A percentile compares a stretch with the other conserved stretches of the same genome.
Conservation (phyloP, 2,797 vertebrate genomes). For the Phoxinus dragarum region DNA sequence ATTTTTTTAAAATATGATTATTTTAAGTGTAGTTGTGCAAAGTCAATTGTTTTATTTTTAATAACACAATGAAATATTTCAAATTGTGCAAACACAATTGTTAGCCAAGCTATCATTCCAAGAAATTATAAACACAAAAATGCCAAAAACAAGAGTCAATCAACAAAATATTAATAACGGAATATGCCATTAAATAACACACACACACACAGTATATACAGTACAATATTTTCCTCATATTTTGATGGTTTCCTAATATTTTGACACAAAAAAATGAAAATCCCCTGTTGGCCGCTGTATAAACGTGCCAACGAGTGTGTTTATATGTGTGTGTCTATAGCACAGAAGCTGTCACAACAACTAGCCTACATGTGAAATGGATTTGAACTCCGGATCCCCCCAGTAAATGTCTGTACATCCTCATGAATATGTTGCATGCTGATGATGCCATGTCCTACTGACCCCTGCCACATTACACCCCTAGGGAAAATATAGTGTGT, state of each 20-base stretch:
- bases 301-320: background rate
- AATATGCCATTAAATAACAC: too few relatives aligned
- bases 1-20: too few relatives aligned
- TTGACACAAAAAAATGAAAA: background rate
- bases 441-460: slow-evolving; percentile 59
- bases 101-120: too few relatives aligned
- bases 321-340: slow-evolving; percentile 6
- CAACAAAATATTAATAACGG: too few relatives aligned
- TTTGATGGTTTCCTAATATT: background rate
- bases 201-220: too few relatives aligned
- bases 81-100: too few relatives aligned
- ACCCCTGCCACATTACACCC: slow-evolving; percentile 25
- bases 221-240: background rate
- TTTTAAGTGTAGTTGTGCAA: too few relatives aligned
- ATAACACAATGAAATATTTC: too few relatives aligned
- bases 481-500: slow-evolving; percentile 14
- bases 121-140: background rate
- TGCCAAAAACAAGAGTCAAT: too few relatives aligned
- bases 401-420: slow-evolving; percentile 7
- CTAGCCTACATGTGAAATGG: background rate
- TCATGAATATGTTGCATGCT: slow-evolving; percentile 70
- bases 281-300: background rate
- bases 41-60: too few relatives aligned
- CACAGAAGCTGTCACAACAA: background rate
- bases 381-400: slow-evolving; percentile 8